A percentile compares a stretch with the other conserved stretches of the same genome.
phyloP scores from a whole-genome alignment of 2,888 invertebrate species.

The Melanchra persicariae region DNA sequence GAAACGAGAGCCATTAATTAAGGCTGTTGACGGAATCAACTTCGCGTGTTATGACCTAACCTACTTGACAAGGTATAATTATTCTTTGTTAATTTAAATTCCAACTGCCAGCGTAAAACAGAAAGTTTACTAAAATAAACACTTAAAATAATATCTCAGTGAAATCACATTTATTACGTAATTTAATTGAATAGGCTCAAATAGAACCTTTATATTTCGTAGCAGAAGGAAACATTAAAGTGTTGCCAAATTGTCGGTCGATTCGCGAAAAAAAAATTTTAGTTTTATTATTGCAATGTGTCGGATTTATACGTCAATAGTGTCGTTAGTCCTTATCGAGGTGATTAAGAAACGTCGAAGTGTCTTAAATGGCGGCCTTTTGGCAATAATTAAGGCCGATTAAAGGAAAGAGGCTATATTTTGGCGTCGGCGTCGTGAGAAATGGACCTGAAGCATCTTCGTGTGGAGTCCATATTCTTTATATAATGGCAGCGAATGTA shows the following conservation, averaged over 20 bases:
- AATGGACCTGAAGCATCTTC: constrained; percentile 59
- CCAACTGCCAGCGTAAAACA: constrained; percentile 23
- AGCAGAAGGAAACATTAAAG: constrained; percentile 72
- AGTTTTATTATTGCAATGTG: constrained; percentile 69
- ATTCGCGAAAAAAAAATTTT: constrained; percentile 60
- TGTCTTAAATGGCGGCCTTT: constrained; percentile 65
- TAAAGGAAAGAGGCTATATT: constrained; percentile 62
- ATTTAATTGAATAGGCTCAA: constrained; percentile 47
- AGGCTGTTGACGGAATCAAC: constrained; percentile 53
- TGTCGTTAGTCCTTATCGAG: constrained; percentile 68
- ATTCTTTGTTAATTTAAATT: constrained; percentile 34
- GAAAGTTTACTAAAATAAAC: constrained; percentile 35
- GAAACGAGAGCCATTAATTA: constrained; percentile 60
- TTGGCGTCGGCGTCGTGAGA: constrained; percentile 68
- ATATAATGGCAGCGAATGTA: constrained; percentile 1
- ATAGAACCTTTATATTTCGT: constrained; percentile 66
- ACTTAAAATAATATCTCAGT: constrained; percentile 28
- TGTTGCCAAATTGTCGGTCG: constrained; percentile 58
- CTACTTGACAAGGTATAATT: constrained; percentile 52
- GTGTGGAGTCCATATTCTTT: constrained; percentile 53
- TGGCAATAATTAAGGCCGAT: constrained; percentile 61
- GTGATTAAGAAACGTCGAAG: constrained; percentile 71
- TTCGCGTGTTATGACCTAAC: constrained; percentile 54
- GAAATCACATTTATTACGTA: constrained; percentile 32
- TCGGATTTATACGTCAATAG: constrained; percentile 71